phyloP scores from a whole-genome alignment of 2,113 vertebrate genomes.

The Dissostichus mawsoni region DNA sequence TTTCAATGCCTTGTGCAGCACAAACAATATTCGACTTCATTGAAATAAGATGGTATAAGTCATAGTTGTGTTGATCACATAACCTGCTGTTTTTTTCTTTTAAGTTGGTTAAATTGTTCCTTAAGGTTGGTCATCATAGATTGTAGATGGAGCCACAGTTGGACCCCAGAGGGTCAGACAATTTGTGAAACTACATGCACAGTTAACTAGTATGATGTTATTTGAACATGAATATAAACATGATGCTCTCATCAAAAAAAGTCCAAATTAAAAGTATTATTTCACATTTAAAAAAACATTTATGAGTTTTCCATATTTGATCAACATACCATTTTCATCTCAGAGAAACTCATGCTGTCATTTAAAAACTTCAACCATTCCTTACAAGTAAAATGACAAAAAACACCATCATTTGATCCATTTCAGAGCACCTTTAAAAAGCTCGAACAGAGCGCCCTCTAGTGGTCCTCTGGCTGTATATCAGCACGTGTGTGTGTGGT shows the following conservation, averaged over 20 bases:
- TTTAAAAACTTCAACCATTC: background rate
- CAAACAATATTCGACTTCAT: background rate
- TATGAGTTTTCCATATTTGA: background rate
- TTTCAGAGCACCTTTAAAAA: slow-evolving; percentile 8
- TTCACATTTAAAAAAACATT: slow-evolving; percentile 4
- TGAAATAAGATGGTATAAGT: background rate
- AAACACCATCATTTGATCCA: background rate
- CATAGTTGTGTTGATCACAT: background rate
- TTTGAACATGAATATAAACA: slow-evolving; percentile 1
- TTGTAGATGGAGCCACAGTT: slow-evolving; percentile 47
- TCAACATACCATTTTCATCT: background rate
- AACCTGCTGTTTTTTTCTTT: background rate
- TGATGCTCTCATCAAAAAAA: background rate
- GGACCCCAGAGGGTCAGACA: too few species aligned
- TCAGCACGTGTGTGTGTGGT: slow-evolving; percentile 12
- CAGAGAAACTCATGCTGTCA: background rate
- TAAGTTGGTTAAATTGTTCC: background rate
- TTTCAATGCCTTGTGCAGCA: background rate
- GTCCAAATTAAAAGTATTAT: background rate
- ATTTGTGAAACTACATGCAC: background rate
- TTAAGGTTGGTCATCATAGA: background rate
- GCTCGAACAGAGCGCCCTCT: slow-evolving; percentile 31
- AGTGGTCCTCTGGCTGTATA: slow-evolving; percentile 2
- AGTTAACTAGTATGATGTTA: background rate
- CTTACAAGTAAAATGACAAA: background rate